Conservation (phyloP, 2,888 invertebrate genomes). For the Limnephilus marmoratus region DNA sequence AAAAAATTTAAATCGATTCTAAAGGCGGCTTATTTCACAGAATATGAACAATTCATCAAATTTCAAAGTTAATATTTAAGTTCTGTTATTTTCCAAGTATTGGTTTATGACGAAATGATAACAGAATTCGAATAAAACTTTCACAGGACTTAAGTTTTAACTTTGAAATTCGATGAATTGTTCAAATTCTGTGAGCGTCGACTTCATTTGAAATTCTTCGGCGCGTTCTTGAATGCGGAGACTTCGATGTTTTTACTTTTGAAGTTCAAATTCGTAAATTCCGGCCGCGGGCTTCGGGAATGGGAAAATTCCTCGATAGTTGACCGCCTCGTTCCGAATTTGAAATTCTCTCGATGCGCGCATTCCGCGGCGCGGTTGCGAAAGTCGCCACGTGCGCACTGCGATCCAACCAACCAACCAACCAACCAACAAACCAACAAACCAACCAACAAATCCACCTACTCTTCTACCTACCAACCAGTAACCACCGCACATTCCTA, state of each 20-base stretch:
- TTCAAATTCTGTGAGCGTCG: neutral
- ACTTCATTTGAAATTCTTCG: neutral
- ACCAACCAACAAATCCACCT: neutral
- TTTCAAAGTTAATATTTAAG: too few species aligned
- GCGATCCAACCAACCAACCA: neutral
- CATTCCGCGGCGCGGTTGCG: constrained; percentile 19
- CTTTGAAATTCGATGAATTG: too few species aligned
- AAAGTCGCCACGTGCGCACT: constrained; percentile 26
- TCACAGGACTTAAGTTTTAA: too few species aligned
- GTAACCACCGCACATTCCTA: neutral
- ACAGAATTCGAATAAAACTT: too few species aligned
- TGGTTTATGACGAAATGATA: too few species aligned
- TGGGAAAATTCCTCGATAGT: constrained; percentile 24
- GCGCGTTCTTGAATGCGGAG: neutral
- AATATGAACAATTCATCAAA: too few species aligned
- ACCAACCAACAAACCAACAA: neutral
- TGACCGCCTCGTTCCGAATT: constrained; percentile 30
- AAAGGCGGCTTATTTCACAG: too few species aligned
- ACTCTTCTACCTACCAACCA: too few species aligned
- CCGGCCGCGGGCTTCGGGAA: neutral
- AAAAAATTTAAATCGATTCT: too few species aligned
- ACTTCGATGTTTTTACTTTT: neutral
- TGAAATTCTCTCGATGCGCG: constrained; percentile 29
- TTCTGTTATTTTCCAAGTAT: too few species aligned
- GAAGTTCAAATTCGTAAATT: constrained; percentile 29